Evolutionary conservation across 1,140 invertebrate genomes (phyloP).

Genomic region (Heliconius nattereri): DNA sequence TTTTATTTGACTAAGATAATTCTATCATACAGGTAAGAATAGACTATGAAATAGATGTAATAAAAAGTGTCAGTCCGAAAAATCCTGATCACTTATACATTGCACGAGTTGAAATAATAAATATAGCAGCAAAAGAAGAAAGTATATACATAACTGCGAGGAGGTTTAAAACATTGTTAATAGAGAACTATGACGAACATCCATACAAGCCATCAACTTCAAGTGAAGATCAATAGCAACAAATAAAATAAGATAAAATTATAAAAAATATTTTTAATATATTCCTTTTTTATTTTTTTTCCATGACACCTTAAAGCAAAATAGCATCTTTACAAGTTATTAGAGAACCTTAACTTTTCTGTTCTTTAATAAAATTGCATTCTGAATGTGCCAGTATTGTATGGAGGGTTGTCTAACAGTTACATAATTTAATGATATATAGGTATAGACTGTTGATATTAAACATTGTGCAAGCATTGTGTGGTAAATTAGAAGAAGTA

Average conservation of each 20-base stretch:
- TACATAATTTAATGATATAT: no score
- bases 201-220: constrained; percentile 59
- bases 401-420: no score
- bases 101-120: constrained; percentile 82
- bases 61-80: constrained; percentile 81
- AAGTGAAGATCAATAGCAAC: constrained; percentile 38
- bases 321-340: no score
- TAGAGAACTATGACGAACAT: constrained; percentile 83
- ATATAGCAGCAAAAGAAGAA: constrained; percentile 70
- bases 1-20: not conserved
- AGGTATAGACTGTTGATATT: no score
- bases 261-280: constrained; percentile 10
- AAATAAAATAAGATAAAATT: not conserved
- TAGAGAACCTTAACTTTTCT: no score
- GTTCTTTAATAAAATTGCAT: no score
- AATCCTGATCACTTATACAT: constrained; percentile 84
- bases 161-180: constrained; percentile 82
- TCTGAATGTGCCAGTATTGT: no score
- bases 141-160: constrained; percentile 80
- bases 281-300: no score
- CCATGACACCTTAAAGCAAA: no score
- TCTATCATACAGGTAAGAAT: constrained; percentile 68
- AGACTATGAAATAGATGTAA: constrained; percentile 86
- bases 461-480: no score
- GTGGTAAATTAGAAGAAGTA: no score